These are phyloP conservation scores for Carapus acus DNA, from an alignment of 2,797 vertebrate genomes.

Conservation along the genomic window DNA sequence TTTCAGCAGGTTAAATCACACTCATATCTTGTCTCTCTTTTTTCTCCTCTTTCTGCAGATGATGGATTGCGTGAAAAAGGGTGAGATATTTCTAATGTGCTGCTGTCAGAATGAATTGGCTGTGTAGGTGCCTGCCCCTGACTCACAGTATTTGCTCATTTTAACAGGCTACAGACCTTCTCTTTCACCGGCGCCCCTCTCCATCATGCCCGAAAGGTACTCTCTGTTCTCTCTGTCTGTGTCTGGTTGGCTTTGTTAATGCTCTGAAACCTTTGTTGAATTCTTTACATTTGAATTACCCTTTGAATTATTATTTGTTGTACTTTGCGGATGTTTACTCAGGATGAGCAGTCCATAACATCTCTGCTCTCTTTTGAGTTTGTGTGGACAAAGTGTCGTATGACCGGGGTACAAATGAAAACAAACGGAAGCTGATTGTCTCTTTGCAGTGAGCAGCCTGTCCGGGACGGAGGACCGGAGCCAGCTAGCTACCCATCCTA, in stretches of 20 bases:
- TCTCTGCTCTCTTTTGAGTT: too few relatives aligned
- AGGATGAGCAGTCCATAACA: too few relatives aligned
- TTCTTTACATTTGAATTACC: too few relatives aligned
- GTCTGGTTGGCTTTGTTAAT: not conserved
- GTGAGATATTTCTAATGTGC: conserved; percentile 44
- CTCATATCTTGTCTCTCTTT: not conserved
- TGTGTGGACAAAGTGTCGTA: not conserved
- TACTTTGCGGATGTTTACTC: too few relatives aligned
- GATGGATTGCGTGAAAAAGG: conserved; percentile 54
- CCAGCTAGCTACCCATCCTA: not conserved
- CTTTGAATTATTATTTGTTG: too few relatives aligned
- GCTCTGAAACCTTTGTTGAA: not conserved
- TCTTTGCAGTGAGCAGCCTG: conserved; percentile 20
- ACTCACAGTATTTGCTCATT: conserved; percentile 13
- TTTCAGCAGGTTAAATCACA: too few relatives aligned
- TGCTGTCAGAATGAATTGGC: not conserved
- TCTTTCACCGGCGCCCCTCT: not conserved
- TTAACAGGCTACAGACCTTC: conserved; percentile 39
- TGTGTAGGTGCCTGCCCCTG: not conserved
- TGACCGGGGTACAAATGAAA: not conserved
- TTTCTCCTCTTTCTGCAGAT: conserved; percentile 55
- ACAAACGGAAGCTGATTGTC: not conserved
- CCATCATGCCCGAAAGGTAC: conserved; percentile 38
- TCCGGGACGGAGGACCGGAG: not conserved
- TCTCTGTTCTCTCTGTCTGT: not conserved